These are phyloP conservation scores for Colaptes auratus DNA, from an alignment of 2,113 vertebrate genomes.

Conservation along the genomic window DNA sequence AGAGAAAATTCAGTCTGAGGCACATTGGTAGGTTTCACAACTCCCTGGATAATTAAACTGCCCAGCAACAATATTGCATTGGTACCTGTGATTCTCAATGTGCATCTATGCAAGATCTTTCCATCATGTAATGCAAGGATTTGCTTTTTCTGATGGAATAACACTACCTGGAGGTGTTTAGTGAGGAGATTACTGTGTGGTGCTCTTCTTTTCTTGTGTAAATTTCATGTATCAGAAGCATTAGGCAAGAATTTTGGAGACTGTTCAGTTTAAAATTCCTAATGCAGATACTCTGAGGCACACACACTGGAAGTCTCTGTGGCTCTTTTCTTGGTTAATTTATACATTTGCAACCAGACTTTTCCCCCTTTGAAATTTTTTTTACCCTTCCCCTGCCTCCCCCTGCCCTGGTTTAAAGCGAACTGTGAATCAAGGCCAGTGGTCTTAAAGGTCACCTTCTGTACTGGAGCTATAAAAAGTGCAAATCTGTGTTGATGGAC, in stretches of 20 bases:
- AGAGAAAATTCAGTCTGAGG: conserved; percentile 41
- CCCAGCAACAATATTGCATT: conserved; percentile 37
- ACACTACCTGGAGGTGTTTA: neutral
- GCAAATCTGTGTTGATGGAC: conserved; percentile 57
- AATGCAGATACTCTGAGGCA: neutral
- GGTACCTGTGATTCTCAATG: conserved; percentile 37
- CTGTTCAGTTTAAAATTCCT: neutral
- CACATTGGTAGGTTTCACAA: conserved; percentile 42
- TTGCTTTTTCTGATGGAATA: neutral
- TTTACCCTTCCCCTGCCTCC: rapidly evolving
- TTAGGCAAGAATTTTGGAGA: neutral
- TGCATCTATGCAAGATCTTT: conserved; percentile 38
- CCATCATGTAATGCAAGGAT: neutral
- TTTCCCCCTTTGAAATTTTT: neutral
- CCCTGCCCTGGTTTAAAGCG: neutral
- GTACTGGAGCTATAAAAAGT: conserved; percentile 60
- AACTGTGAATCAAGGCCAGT: conserved; percentile 34
- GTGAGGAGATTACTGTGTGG: neutral
- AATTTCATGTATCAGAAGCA: neutral
- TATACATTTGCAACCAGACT: neutral
- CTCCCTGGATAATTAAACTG: conserved; percentile 35
- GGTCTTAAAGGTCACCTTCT: conserved; percentile 67
- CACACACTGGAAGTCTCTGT: neutral
- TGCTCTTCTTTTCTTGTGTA: neutral
- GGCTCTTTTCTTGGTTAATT: neutral